phyloP scores from a whole-genome alignment of 35 echinoderm and acorn worm species.

The Apostichopus parvimensis region DNA sequence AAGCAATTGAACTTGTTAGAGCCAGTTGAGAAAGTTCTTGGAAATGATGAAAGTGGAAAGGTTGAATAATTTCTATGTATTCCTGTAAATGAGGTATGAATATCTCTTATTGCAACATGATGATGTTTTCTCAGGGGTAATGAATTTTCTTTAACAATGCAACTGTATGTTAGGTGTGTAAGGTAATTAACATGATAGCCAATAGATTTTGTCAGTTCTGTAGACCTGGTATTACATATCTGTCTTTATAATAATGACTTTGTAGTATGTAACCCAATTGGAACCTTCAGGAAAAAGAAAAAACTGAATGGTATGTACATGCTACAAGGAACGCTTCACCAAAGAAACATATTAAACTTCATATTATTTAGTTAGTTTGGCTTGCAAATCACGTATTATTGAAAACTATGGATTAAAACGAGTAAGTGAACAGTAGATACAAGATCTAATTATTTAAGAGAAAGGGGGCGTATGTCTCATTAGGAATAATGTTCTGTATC shows the following conservation, averaged over 20 bases:
- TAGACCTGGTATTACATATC: not conserved
- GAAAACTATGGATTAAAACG: not conserved
- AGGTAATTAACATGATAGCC: too few species aligned
- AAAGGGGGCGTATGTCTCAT: not conserved
- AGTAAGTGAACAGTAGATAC: constrained; percentile 1
- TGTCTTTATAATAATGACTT: constrained; percentile 51
- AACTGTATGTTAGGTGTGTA: not conserved
- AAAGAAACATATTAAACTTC: constrained; percentile 10
- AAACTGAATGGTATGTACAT: constrained; percentile 47
- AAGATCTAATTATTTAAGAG: not conserved
- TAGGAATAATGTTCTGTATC: not conserved
- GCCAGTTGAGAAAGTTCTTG: constrained; percentile 30
- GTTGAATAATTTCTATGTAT: constrained; percentile 22
- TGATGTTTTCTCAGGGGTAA: constrained; percentile 30
- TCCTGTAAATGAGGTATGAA: not conserved
- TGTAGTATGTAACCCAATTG: constrained; percentile 37
- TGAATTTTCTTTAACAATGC: constrained; percentile 11
- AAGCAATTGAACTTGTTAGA: constrained; percentile 25
- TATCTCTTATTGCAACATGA: constrained; percentile 21
- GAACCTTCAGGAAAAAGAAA: constrained; percentile 23
- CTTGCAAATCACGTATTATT: constrained; percentile 9
- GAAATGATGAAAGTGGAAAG: not conserved
- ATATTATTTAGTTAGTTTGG: constrained; percentile 48
- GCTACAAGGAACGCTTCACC: not conserved
- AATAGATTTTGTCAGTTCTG: too few species aligned